Evolutionary conservation across 2,113 vertebrate genomes (phyloP).

Genomic region (Tragelaphus scriptus): DNA sequence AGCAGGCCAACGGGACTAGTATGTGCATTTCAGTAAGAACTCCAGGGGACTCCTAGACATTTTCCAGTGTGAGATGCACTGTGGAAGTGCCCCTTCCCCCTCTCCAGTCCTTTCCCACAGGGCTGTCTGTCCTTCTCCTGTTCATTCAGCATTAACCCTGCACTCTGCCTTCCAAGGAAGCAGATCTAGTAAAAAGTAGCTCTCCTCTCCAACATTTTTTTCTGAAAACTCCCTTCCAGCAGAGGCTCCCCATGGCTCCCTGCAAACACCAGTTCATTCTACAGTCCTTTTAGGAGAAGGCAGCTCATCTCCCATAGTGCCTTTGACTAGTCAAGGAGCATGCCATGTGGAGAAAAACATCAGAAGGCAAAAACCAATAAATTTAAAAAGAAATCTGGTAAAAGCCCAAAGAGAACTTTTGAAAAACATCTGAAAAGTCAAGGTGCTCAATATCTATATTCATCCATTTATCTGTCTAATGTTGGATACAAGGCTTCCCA

Average conservation of each 20-base stretch:
- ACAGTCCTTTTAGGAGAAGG: accelerated
- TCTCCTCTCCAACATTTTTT: background rate
- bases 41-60: background rate
- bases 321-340: background rate
- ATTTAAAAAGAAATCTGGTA: background rate
- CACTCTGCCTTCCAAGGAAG: background rate
- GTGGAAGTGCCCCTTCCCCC: background rate
- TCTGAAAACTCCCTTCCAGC: background rate
- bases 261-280: background rate
- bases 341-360: background rate
- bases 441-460: background rate
- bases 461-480: background rate
- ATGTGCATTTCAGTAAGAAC: background rate
- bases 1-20: background rate
- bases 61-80: background rate
- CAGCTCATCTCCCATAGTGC: accelerated
- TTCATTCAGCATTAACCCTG: background rate
- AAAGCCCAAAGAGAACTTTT: background rate
- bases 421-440: background rate
- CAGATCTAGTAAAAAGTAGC: background rate
- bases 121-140: background rate
- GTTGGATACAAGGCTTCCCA: background rate
- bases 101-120: no score
- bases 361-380: background rate
- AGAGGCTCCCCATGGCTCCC: background rate